Percentiles rank a stretch among this genome's conserved stretches.
Evolutionary conservation across 2,888 invertebrate species (phyloP).

Genomic region (Drosophila antonietae): DNA sequence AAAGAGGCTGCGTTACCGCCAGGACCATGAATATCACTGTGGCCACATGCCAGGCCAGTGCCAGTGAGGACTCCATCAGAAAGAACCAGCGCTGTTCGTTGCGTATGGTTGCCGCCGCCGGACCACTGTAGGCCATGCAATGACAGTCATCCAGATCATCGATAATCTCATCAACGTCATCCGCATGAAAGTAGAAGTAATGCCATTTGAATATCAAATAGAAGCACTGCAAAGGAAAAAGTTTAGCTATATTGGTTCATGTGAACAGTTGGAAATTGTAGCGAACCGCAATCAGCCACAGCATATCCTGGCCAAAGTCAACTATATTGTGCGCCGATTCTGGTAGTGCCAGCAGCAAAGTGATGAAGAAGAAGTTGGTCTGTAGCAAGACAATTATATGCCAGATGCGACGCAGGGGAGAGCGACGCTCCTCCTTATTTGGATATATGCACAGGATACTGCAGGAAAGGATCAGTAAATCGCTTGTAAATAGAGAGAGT

Average conservation of each 20-base stretch:
- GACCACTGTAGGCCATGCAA: neutral
- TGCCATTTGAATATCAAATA: conserved; percentile 34
- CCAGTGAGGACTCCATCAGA: conserved; percentile 7
- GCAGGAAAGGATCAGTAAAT: neutral
- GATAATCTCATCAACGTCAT: conserved; percentile 42
- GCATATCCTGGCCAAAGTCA: conserved; percentile 39
- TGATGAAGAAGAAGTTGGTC: fast-evolving
- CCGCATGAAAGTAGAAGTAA: conserved; percentile 14
- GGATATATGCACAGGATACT: conserved; percentile 37
- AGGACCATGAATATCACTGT: conserved; percentile 6
- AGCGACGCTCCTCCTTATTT: conserved; percentile 20
- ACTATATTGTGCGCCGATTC: conserved; percentile 30
- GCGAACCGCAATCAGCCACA: conserved; percentile 33
- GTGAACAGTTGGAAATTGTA: neutral
- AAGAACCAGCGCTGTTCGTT: conserved; percentile 29
- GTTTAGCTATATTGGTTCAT: fast-evolving
- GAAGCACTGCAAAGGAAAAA: conserved; percentile 11
- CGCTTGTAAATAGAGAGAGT: no score
- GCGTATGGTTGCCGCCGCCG: conserved; percentile 1
- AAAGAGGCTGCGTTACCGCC: conserved; percentile 31
- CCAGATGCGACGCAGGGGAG: conserved; percentile 6
- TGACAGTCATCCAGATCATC: conserved; percentile 31
- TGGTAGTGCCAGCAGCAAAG: conserved; percentile 6
- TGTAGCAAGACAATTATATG: conserved; percentile 5
- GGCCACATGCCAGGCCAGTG: conserved; percentile 24